phyloP scores from a whole-genome alignment of 2,113 vertebrate species.

The Triplophysa rosa region DNA sequence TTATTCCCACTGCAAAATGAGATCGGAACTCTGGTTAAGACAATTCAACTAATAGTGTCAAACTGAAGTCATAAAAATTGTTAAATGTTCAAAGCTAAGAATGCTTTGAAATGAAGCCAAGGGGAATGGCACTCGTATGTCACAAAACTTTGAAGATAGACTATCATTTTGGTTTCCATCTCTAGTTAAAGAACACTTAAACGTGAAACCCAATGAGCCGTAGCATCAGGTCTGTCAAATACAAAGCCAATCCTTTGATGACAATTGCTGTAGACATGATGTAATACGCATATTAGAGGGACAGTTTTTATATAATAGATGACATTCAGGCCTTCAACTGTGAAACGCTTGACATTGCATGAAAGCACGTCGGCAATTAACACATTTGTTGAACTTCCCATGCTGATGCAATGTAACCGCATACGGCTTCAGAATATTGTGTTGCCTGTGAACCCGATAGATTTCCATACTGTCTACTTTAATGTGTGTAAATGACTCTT shows the following conservation, averaged over 20 bases:
- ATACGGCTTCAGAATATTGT: conserved; percentile 42
- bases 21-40: too few species aligned
- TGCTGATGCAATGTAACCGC: conserved; percentile 51
- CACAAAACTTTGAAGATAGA: conserved; percentile 59
- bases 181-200: conserved; percentile 54
- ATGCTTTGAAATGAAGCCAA: conserved; percentile 58
- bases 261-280: conserved; percentile 60
- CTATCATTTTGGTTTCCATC: conserved; percentile 62
- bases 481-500: conserved; percentile 49
- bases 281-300: conserved; percentile 54
- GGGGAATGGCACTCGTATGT: conserved; percentile 53
- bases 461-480: conserved; percentile 43
- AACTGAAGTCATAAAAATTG: conserved; percentile 26
- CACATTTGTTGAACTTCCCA: conserved; percentile 53
- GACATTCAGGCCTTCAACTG: conserved; percentile 57
- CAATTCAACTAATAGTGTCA: not conserved
- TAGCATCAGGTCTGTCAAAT: conserved; percentile 50
- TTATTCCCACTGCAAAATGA: not conserved
- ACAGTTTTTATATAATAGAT: conserved; percentile 50
- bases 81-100: conserved; percentile 30
- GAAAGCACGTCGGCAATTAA: conserved; percentile 54
- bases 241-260: conserved; percentile 42
- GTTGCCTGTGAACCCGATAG: conserved; percentile 42
- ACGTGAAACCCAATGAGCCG: conserved; percentile 62
- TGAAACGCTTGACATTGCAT: conserved; percentile 53